Conservation (phyloP, 2,888 invertebrate species). For the Drosophila atripex region DNA sequence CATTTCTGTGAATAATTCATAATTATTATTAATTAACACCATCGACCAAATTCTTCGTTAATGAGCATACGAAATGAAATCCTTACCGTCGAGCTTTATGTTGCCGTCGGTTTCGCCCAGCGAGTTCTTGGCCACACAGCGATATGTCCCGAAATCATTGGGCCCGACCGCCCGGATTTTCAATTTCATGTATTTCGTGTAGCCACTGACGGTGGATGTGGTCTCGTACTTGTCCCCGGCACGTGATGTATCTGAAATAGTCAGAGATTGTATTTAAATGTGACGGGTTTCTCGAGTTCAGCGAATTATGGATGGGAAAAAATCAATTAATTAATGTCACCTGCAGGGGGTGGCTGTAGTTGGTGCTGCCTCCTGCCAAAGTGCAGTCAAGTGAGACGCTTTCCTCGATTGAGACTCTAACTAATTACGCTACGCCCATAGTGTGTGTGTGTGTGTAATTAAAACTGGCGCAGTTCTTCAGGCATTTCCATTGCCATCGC, state of each 20-base stretch:
- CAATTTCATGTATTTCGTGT: constrained; percentile 95
- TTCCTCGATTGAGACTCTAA: constrained; percentile 69
- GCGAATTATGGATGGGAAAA: constrained; percentile 34
- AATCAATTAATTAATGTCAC: constrained; percentile 80
- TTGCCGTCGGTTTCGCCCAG: constrained; percentile 95
- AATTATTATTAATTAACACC: not conserved
- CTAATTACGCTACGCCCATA: constrained; percentile 57
- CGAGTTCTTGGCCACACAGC: constrained; percentile 96
- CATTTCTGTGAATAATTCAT: constrained; percentile 87
- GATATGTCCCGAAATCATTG: constrained; percentile 94
- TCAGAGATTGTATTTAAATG: constrained; percentile 10
- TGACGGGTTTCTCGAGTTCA: constrained; percentile 27
- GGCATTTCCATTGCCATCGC: constrained; percentile 57
- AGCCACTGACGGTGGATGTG: constrained; percentile 91
- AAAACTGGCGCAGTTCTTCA: constrained; percentile 71
- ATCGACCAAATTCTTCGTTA: too few species aligned
- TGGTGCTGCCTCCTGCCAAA: constrained; percentile 21
- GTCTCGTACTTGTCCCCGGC: constrained; percentile 95
- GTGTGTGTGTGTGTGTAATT: constrained; percentile 67
- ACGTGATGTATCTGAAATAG: constrained; percentile 86
- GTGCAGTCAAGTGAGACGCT: constrained; percentile 54
- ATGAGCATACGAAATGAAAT: too few species aligned
- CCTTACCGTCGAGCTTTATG: constrained; percentile 93
- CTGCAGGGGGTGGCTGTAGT: constrained; percentile 50
- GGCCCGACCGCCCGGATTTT: constrained; percentile 92